Conservation (phyloP, 1,140 invertebrate species). For the Drosophila sechellia region DNA sequence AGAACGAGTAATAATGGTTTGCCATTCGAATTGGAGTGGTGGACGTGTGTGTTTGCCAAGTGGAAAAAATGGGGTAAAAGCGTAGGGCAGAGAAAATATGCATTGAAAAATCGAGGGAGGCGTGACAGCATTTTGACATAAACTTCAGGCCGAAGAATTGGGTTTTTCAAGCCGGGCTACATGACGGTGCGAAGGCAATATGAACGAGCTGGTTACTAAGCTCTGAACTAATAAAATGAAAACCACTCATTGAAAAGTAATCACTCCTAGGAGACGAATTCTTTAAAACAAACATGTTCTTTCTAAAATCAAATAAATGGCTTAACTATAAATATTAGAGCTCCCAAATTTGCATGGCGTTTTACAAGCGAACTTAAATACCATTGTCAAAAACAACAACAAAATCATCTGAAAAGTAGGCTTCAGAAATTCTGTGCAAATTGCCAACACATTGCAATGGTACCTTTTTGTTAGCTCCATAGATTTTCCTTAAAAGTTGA, state of each 20-base stretch:
- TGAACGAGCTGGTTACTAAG: background rate
- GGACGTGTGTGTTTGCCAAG: slow-evolving; percentile 15
- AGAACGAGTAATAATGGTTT: slow-evolving; percentile 47
- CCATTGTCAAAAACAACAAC: background rate
- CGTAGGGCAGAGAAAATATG: slow-evolving; percentile 6
- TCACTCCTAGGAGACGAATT: too few relatives aligned
- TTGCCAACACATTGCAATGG: slow-evolving; percentile 11
- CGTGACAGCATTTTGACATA: slow-evolving; percentile 17
- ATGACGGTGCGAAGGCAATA: background rate
- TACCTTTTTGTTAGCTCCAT: background rate
- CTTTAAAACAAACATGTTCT: too few relatives aligned
- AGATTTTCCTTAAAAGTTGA: slow-evolving; percentile 38
- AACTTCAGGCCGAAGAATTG: slow-evolving; percentile 5
- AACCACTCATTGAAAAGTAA: background rate
- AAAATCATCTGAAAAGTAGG: slow-evolving; percentile 5
- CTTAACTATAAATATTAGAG: background rate
- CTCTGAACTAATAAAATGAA: background rate
- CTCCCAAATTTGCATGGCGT: background rate
- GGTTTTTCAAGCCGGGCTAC: slow-evolving; percentile 1
- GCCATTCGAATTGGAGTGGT: slow-evolving; percentile 41
- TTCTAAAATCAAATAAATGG: too few relatives aligned
- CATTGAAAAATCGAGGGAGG: slow-evolving; percentile 5
- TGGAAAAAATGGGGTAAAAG: slow-evolving; percentile 6
- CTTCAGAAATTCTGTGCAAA: slow-evolving; percentile 15
- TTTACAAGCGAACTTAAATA: background rate